Base-by-base conservation (phyloP, 2,797 vertebrate genomes). In the Pachyuromys duprasi region DNA sequence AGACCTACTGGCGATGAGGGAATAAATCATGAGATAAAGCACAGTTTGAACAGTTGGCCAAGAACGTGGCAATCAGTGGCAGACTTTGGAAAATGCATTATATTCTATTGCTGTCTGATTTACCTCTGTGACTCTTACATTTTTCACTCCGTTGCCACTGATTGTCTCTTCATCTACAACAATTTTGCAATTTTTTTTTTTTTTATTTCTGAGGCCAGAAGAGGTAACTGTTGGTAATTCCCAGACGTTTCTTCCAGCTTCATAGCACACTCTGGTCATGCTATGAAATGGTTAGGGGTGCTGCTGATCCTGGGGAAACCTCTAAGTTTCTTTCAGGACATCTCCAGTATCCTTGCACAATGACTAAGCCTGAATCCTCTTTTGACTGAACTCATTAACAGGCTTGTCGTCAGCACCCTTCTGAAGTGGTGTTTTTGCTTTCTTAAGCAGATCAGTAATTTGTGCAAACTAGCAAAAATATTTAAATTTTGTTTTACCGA, bases 281-380 rank as follows among this genome's bases (percentile, higher is more conserved):
- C 63, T 57, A 18, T 72, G 11, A 63, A 69, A 36, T 91, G 39
- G n/a, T 86, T 33, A 75, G 65, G 45, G 57, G 86, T 82, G 42
- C 67, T 75, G 62, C 76, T 55, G 76, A 87, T 82, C 45, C 90
- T 70, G 42, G 36, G 75, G 70, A 69, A 69, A 20, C 18, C 45
- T 69, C 33, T 36, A 36, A 69, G 83, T 36, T 86, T 93, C 74
- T 84, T 86, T 89, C 24, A 70, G 57, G 79, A 78, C 49, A 70
- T 55, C 86, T 75, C 53, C 67, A 4, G 5, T 93, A 78, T 92
- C 49, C 90, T 91, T 75, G 36, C 49, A 42, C 26, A 86, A 74
- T 60, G 49, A 72, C 60, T 91, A 55, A 96, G 70, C 22, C 45
- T 91, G 92, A 87, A 84, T 72, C 80, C 36, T 86, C 22, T 74